Percentiles rank a stretch among this genome's conserved stretches.
These are phyloP conservation scores for Synergus itoensis DNA, from an alignment of 2,888 invertebrate genomes.

Conservation along the genomic window DNA sequence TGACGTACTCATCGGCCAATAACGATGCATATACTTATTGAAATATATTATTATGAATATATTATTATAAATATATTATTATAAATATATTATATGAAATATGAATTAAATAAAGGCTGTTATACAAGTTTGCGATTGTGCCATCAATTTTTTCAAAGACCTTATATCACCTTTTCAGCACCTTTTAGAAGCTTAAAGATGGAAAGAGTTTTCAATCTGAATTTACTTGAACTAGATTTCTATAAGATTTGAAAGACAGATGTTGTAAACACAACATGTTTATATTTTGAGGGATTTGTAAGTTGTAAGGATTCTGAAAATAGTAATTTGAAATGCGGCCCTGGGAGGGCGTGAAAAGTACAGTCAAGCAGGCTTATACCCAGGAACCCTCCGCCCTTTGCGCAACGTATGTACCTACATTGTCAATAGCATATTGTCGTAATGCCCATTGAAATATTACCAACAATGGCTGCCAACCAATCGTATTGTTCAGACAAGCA, in stretches of 20 bases:
- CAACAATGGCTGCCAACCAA: conserved; percentile 66
- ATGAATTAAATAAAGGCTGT: conserved; percentile 73
- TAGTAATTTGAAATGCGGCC: conserved; percentile 49
- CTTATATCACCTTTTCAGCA: background rate
- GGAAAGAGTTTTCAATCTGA: background rate
- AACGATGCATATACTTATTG: conserved; percentile 10
- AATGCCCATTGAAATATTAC: conserved; percentile 71
- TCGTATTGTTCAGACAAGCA: conserved; percentile 67
- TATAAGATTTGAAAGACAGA: background rate
- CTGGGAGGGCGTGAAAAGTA: conserved; percentile 75
- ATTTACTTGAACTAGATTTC: no score
- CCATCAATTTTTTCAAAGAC: background rate
- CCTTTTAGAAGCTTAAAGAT: background rate
- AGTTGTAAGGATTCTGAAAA: conserved; percentile 32
- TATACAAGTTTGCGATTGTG: conserved; percentile 62
- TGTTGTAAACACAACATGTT: conserved; percentile 17
- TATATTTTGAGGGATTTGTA: conserved; percentile 41
- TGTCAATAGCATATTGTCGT: conserved; percentile 74
- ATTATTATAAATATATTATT: conserved; percentile 44
- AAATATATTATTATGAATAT: conserved; percentile 39
- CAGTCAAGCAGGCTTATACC: conserved; percentile 72
- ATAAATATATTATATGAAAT: conserved; percentile 44
- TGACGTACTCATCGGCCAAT: background rate
- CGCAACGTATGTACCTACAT: conserved; percentile 67
- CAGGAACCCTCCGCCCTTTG: conserved; percentile 61